phyloP scores from a whole-genome alignment of 30 jellyfish, hydroid and myxozoan species.

The Turritopsis dohrnii region DNA sequence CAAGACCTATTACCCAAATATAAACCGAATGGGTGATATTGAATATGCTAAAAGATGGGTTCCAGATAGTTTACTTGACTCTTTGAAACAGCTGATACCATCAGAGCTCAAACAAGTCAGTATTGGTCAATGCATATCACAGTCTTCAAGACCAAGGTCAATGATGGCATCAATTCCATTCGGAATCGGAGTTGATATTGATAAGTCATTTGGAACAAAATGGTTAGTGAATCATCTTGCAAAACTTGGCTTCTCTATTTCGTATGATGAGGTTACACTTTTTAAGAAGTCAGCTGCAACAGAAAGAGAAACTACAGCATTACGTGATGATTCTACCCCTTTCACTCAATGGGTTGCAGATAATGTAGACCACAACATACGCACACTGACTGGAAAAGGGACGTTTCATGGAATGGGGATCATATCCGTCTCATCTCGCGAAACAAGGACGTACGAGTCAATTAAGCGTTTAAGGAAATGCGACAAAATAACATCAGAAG shows the following conservation, averaged over 20 bases:
- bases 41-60: constrained; percentile 26
- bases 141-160: too few relatives aligned
- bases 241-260: too few relatives aligned
- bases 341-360: too few relatives aligned
- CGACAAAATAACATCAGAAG: background rate
- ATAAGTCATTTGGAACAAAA: too few relatives aligned
- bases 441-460: background rate
- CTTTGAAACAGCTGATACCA: constrained; percentile 19
- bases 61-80: constrained; percentile 11
- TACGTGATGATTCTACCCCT: too few relatives aligned
- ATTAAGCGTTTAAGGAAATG: constrained; percentile 20
- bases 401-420: too few relatives aligned
- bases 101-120: constrained; percentile 28
- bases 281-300: constrained; percentile 13
- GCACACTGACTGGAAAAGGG: too few relatives aligned
- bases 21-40: constrained; percentile 21
- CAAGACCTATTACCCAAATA: constrained; percentile 39
- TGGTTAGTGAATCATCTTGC: too few relatives aligned
- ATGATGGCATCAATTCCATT: too few relatives aligned
- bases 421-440: background rate
- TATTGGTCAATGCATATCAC: constrained; percentile 26
- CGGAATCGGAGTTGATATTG: too few relatives aligned
- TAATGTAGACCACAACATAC: too few relatives aligned
- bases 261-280: too few relatives aligned
- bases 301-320: background rate